These are phyloP conservation scores for Lepidocyrtinus sp. DNA, from an alignment of 2,888 invertebrate genomes.

Conservation along the genomic window DNA sequence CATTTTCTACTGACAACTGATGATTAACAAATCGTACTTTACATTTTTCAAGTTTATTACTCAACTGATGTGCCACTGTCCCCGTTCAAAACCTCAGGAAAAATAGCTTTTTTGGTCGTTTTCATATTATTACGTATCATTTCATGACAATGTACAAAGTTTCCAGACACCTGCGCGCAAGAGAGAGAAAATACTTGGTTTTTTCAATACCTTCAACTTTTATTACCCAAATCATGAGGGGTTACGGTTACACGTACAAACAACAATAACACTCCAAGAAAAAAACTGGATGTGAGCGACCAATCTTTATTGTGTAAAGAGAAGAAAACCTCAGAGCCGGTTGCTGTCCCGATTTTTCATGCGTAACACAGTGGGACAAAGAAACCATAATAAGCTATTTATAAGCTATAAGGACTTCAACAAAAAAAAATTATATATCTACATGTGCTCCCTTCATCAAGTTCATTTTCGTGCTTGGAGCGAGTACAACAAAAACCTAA, in stretches of 20 bases:
- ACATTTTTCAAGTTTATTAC: conserved; percentile 1
- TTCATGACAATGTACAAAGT: conserved; percentile 49
- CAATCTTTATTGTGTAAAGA: conserved; percentile 31
- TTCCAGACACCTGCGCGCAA: conserved; percentile 55
- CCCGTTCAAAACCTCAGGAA: conserved; percentile 13
- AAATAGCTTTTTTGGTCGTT: conserved; percentile 40
- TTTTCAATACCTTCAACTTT: conserved; percentile 33
- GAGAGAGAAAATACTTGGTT: background rate
- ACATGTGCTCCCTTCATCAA: conserved; percentile 47
- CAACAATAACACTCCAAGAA: conserved; percentile 22
- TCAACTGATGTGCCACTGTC: conserved; percentile 33
- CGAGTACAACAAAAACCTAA: background rate
- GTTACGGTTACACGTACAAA: conserved; percentile 57
- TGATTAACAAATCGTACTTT: background rate
- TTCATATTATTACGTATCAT: conserved; percentile 30
- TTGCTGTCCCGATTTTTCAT: conserved; percentile 35
- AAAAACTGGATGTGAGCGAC: background rate
- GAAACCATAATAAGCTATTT: conserved; percentile 58
- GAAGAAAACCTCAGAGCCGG: conserved; percentile 24
- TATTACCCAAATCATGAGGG: conserved; percentile 54
- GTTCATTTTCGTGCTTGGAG: conserved; percentile 12
- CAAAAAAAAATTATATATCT: conserved; percentile 40
- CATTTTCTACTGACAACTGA: background rate
- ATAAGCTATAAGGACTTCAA: conserved; percentile 57
- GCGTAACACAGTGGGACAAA: conserved; percentile 62